Evolutionary conservation across 2,113 vertebrate genomes (phyloP), one percentile per base, ranked within the genome.

Genomic region (Mobula birostris): DNA sequence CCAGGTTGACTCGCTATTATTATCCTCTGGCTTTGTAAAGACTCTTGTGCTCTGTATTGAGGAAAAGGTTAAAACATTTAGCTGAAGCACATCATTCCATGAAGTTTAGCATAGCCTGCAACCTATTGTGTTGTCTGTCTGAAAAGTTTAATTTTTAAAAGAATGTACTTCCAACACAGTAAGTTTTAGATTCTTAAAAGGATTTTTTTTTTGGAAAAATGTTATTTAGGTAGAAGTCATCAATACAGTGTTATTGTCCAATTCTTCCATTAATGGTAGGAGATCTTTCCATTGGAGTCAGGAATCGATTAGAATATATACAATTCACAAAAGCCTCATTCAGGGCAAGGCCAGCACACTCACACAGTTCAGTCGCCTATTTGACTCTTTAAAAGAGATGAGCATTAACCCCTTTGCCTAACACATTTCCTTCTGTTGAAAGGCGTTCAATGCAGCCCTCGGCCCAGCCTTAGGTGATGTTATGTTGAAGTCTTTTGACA

Each of bases 31-130:
- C 2, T 66, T 66, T 19, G 19, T 29, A 85, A 12, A 90, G 87
- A 27, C n/a, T 40, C n/a, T 14, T 40, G 32, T 14, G 90, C 19
- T 12, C 24, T 72, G 66, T 29, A 21, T 70, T 93, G 91, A 90
- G 61, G 85, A 48, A 93, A 27, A 70, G 91, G 91, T 93, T 93
- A 93, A 93, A 93, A 56, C 91, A 93, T 93, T 74, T 93, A 93
- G 68, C 91, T 93, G 91, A 93, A 72, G 68, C 91, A 29, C 91
- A 48, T 56, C 11, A 76, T 93, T 27, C 70, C 32, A 7, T 27
- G 11, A 76, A 74, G 91, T 76, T 93, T 93, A 76, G 91, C 91
- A 29, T 93, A 56, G 36, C 32, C 70, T 70, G 27, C 5, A 4
- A 56, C 36, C 91, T 36, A 93, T 93, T 93, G 70, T 90, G 29